Evolutionary conservation across 2,888 invertebrate genomes (phyloP), one percentile per base, ranked within the genome.

Genomic region (Hipparchia sbordonii): DNA sequence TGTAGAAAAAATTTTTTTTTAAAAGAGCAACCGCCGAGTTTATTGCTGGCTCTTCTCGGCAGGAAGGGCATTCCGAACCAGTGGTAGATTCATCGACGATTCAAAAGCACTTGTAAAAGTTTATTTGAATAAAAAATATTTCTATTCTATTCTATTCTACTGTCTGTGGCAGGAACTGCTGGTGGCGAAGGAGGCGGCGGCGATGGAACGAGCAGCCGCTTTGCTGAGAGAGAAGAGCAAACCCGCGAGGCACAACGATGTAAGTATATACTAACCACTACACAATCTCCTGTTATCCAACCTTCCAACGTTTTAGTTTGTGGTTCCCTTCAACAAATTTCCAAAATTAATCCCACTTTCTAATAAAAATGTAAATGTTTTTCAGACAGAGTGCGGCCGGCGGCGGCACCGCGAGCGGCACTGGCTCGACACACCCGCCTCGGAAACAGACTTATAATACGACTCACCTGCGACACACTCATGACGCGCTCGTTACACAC

Each of bases 361-460:
- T 23, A 0, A 10, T 33, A 52, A 51, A 8, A 12, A 8, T 9
- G 39, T 57, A n/a, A 52, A 23, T 59, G 13, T 62, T 7, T 39
- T 39, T 0, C 79, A 83, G 82, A 76, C 75, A 45, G 81, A 81
- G 12, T 78, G 82, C 0, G 61, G 72, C 0, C 82, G 82, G 60
- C 79, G 83, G 12, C 79, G 84, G 0, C 72, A 75, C 51, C 52
- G 85, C 3, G 81, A 84, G 74, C 77, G 87, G 0, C 88, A 87
- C 79, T 88, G 89, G 88, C 84, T 89, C 5, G 84, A 85, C 75
- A 67, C 86, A 2, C 85, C 79, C 12, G 82, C 86, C 6, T 82
- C 84, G 0, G 87, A 87, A 72, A 87, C 87, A 0, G 85, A 87
- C 57, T 83, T 87, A 33, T 87, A 77, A 72, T 72, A 51, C 8